Evolutionary conservation across 1,140 invertebrate species (phyloP), one percentile per base, ranked within the genome.

Genomic region (Drosophila triauraria): DNA sequence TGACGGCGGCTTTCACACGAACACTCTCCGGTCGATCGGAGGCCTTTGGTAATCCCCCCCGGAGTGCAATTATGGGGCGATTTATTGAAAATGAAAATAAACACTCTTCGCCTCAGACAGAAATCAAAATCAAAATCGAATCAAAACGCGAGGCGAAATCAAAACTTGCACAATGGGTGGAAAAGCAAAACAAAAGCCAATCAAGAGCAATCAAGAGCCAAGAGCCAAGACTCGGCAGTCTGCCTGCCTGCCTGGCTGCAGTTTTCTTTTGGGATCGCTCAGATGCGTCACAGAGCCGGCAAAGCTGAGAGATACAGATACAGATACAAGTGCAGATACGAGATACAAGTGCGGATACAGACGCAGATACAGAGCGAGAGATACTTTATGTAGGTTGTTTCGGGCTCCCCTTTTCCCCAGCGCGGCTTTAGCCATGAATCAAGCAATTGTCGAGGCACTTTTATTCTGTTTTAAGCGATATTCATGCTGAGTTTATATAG

Each of bases 371-470:
- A 57, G 20, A 64, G 35, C 25, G 27, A 60, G 17, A 80, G 54
- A 78, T 75, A 80, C 63, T 80, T 63, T 77, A 77, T 69, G 75
- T 69, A 78, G 75, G 75, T 77, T 69, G 72, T 54, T 76, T 64
- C 40, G 27, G 61, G 44, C 46, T 75, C 60, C 56, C 59, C 62
- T 32, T 54, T 77, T 77, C 51, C 46, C 61, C 72, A 75, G 38
- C 32, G 17, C 35, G 6, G 30, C 43, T 77, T 77, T 56, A 54
- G 74, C 46, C 74, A 78, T 77, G 75, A 78, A 78, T 78, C 75
- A 78, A 78, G 76, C 78, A 85, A 85, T 85, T 85, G 82, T 81
- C 71, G 60, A 69, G 70, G 75, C 70, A 77, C 75, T 63, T 82
- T 82, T 77, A 83, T 86, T 56, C 54, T 57, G 75, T 78, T 59